Conservation (phyloP, 2,797 vertebrate species). For the Cyprinella venusta region DNA sequence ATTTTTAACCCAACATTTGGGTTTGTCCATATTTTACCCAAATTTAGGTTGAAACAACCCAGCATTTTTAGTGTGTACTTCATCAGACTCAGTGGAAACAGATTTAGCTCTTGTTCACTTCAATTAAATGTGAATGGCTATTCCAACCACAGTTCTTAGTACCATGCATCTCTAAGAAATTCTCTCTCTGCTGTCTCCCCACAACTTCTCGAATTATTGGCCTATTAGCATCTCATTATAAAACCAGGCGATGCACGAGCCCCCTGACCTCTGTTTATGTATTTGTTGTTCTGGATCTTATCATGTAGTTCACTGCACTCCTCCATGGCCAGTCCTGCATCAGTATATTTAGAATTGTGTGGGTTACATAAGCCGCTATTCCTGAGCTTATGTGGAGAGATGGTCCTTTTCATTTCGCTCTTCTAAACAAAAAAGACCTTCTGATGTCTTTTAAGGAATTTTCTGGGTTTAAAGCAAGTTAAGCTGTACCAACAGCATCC, state of each 20-base stretch:
- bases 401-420: conserved; percentile 18
- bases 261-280: conserved; percentile 40
- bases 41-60: too few species aligned
- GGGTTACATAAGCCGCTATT: conserved; percentile 45
- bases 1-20: too few species aligned
- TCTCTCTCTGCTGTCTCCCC: conserved; percentile 10
- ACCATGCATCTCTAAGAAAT: conserved; percentile 1
- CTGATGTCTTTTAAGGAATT: not conserved
- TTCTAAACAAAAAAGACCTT: not conserved
- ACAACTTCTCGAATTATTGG: not conserved
- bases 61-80: too few species aligned
- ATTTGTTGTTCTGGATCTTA: conserved; percentile 41
- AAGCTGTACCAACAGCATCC: not conserved
- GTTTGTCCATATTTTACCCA: too few species aligned
- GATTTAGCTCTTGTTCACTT: not conserved
- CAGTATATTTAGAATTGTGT: conserved; percentile 50
- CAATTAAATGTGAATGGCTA: not conserved
- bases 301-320: conserved; percentile 38
- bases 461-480: not conserved
- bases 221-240: conserved; percentile 45
- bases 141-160: not conserved
- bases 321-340: conserved; percentile 42
- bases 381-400: conserved; percentile 17
- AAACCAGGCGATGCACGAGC: conserved; percentile 16
- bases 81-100: not conserved